A percentile compares a stretch with the other conserved stretches of the same genome.
Conservation (phyloP, 2,113 vertebrate genomes). For the Sialia sialis region DNA sequence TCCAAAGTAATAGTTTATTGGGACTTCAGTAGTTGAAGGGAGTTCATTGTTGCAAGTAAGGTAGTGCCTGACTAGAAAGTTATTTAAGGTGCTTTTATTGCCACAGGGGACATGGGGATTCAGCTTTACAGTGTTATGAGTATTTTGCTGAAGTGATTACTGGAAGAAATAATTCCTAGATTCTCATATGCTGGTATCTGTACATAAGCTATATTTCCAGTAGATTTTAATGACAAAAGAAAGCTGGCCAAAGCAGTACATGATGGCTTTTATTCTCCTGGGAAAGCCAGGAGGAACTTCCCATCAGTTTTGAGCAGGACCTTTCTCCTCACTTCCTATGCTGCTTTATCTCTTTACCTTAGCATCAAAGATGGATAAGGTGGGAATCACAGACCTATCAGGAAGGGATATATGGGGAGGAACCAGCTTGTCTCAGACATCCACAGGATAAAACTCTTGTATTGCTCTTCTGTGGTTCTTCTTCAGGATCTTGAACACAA, state of each 20-base stretch:
- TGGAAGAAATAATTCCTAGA: constrained; percentile 4
- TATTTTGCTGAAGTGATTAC: background rate
- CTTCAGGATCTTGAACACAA: background rate
- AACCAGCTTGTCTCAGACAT: background rate
- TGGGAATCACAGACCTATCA: background rate
- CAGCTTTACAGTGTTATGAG: background rate
- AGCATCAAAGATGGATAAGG: rapidly evolving
- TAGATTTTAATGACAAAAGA: background rate
- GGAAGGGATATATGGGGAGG: background rate
- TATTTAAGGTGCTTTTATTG: constrained; percentile 3
- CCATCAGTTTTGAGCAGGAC: background rate
- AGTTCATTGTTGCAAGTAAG: background rate
- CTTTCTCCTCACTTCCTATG: background rate
- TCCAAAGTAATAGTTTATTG: background rate
- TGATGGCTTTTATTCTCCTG: background rate
- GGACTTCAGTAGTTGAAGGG: background rate
- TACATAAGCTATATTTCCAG: background rate
- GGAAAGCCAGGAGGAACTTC: background rate
- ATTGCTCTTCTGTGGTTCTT: background rate
- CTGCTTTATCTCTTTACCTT: background rate
- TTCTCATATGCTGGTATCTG: background rate
- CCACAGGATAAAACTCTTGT: background rate
- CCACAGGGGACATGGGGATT: background rate
- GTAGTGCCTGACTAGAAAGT: background rate
- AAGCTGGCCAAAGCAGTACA: background rate